Conservation (phyloP, 2,113 vertebrate genomes). For the Benitochromis conjunctus region DNA sequence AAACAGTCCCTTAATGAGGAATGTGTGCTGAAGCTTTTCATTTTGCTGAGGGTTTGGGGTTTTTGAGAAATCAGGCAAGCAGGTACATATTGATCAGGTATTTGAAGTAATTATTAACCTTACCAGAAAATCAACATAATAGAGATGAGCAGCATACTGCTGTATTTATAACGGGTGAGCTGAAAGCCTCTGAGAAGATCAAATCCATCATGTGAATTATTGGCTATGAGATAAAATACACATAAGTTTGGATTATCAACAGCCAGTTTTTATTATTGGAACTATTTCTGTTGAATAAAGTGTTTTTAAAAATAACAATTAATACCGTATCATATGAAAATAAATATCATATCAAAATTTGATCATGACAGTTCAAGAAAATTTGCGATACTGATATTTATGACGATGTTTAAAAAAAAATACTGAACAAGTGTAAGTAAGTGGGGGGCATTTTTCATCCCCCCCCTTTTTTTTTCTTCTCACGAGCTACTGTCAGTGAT, state of each 20-base stretch:
- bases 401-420: neutral
- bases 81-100: neutral
- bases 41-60: rapidly evolving
- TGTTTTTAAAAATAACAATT: neutral
- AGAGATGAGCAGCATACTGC: neutral
- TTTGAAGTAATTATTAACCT: neutral
- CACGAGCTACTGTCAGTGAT: neutral
- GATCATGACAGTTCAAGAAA: neutral
- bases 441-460: neutral
- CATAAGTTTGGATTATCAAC: rapidly evolving
- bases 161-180: neutral
- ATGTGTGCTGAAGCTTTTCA: neutral
- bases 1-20: neutral
- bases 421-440: neutral
- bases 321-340: too few relatives aligned
- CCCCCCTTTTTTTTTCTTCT: neutral
- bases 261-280: neutral
- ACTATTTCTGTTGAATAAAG: neutral
- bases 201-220: neutral
- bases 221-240: neutral
- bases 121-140: neutral
- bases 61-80: neutral
- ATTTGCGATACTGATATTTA: neutral
- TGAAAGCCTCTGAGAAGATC: neutral
- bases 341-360: neutral